Base-by-base conservation (phyloP, 2,113 vertebrate genomes). In the Neofelis nebulosa region DNA sequence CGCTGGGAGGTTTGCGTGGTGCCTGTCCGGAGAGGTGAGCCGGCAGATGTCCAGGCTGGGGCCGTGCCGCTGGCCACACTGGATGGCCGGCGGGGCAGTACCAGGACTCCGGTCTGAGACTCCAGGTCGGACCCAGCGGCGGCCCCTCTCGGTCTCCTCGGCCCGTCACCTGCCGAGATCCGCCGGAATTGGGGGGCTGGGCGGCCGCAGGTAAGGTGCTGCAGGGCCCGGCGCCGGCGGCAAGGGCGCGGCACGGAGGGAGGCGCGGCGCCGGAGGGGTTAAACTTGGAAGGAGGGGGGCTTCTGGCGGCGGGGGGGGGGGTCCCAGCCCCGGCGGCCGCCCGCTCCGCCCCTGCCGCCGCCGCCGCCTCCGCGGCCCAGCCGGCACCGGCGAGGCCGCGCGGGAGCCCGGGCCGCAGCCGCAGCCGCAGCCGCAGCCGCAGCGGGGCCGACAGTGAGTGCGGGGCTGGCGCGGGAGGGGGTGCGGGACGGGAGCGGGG, bases 361-460 rank as follows among this genome's bases (percentile, higher is more conserved):
- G 50, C 94, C 10, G 48, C 88, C 93, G 96, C 96, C 87, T 96
- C 96, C 68, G 80, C 84, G 88, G 90, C 93, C 89, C 93, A 92
- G 94, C 93, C 38, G 61, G 83, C 96, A 94, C 52, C 81, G 27
- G 95, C 71, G 15, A 96, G 96, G 95, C 98, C 84, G 98, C 57
- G 63, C 91, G 16, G 91, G 76, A 96, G 89, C n/a, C 87, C 45
- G 84, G 74, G 79, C 78, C 7, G 65, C 76, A 69, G 84, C 52
- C 63, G 66, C 91, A 73, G 91, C 95, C 63, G 71, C 96, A 38
- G 63, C 63, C 27, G 63, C 63, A 78, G 85, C 80, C 80, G 94
- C 93, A 76, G 92, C 41, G 45, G 69, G 68, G 95, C 96, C 21
- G 57, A 97, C 96, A 98, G 98, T 98, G 89, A 98, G 98, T 97